These are phyloP conservation scores for Anthonomus grandis DNA, from an alignment of 1,140 invertebrate genomes.

Conservation along the genomic window DNA sequence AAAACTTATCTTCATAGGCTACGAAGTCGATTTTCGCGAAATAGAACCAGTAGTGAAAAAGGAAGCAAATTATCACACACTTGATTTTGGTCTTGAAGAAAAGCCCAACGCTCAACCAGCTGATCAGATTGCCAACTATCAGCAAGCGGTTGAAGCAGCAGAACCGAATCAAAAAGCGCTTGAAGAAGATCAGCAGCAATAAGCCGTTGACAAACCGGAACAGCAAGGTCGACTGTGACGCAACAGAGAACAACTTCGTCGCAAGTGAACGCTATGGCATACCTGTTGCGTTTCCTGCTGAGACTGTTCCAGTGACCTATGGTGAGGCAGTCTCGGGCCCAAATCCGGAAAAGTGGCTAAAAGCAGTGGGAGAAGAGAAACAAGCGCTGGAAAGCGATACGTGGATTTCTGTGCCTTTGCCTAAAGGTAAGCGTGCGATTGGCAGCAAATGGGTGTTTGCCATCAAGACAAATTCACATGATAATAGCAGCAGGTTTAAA, in stretches of 20 bases:
- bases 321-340: background rate
- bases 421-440: background rate
- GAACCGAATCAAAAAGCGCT: too few species aligned
- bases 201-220: background rate
- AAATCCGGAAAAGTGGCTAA: background rate
- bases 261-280: background rate
- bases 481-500: constrained; percentile 14
- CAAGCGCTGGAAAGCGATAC: background rate
- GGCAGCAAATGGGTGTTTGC: constrained; percentile 22
- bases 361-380: background rate
- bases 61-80: background rate
- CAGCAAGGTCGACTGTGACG: background rate
- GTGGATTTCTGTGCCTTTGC: background rate
- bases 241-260: background rate
- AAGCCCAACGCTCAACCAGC: background rate
- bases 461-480: constrained; percentile 10
- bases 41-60: background rate
- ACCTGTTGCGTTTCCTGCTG: background rate
- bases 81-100: background rate
- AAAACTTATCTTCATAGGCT: constrained; percentile 26
- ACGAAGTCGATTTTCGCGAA: constrained; percentile 3
- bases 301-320: background rate
- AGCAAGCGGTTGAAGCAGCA: background rate
- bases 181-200: background rate
- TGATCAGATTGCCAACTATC: background rate